Base-by-base conservation (phyloP, 2,888 invertebrate genomes). In the Tetragonisca angustula region DNA sequence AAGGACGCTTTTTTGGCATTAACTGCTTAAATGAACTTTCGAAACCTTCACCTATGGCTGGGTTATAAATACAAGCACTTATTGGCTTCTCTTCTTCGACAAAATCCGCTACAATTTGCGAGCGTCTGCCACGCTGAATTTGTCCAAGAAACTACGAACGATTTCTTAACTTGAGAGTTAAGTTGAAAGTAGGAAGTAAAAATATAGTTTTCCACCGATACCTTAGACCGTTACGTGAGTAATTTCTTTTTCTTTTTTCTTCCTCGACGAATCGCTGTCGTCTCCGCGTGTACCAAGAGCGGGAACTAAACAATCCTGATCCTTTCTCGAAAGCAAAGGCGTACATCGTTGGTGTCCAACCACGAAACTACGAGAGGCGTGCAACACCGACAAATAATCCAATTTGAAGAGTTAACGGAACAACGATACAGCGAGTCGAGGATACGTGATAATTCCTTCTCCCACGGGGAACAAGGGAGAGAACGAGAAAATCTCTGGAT, bases 341-440 rank as follows among this genome's bases (percentile, higher is more conserved):
- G 52, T 43, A 71, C 9, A 43, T 52, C 50, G 50, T 5, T 32
- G 52, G 15, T 36, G n/a, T 21, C 61, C 49, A 43, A 54, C 68
- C 68, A 62, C 43, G 78, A 56, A 62, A 72, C 61, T 32, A 43
- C 36, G 52, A 73, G 68, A 52, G n/a, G 61, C 68, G 49, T n/a
- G 27, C 69, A 56, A 43, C n/a, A 64, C 24, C 43, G 79, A 70
- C 36, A 80, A 74, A 79, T 81, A 79, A 81, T 81, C 65, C 69
- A 79, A 81, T 81, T 79, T 59, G 81, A 81, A 81, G 70, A 81
- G 81, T 81, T 79, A 73, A 74, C 50, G 17, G n/a, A 27, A 49
- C 52, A 70, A 4, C 36, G 64, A 61, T 24, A 61, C 61, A 50
- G 56, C 50, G 69, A 36, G 67, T 24, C 61, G 56, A 56, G 54